phyloP scores from a whole-genome alignment of 2,888 invertebrate species.

The Brenthis ino region DNA sequence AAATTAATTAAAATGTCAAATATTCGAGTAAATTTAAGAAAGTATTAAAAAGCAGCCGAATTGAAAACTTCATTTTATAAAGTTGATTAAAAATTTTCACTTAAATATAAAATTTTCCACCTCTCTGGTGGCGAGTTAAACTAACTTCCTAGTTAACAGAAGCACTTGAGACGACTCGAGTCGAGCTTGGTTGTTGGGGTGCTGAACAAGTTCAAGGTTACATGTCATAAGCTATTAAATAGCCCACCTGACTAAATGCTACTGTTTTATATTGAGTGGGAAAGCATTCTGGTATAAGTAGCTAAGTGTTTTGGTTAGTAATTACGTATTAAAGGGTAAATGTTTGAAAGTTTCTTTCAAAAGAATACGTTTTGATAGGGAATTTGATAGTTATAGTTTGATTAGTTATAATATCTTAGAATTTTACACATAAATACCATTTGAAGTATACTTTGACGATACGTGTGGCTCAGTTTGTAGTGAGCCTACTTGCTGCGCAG shows the following conservation, averaged over 20 bases:
- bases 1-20: no score
- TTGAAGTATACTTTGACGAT: no score
- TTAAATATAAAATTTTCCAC: background rate
- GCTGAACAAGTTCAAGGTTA: constrained; percentile 55
- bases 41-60: no score
- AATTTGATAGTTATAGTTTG: background rate
- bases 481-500: no score
- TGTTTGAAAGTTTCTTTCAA: background rate
- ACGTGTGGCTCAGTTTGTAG: no score
- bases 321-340: background rate
- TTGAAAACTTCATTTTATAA: no score
- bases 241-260: constrained; percentile 23
- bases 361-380: background rate
- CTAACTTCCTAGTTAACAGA: constrained; percentile 38
- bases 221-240: constrained; percentile 36
- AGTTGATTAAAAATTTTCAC: no score
- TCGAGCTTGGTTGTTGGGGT: constrained; percentile 44
- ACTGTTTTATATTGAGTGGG: constrained; percentile 20
- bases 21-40: no score
- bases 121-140: constrained; percentile 5
- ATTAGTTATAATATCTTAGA: no score
- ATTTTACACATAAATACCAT: no score
- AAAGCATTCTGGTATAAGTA: constrained; percentile 2
- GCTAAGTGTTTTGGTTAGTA: background rate
- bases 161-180: constrained; percentile 56